Evolutionary conservation across 2,797 vertebrate species (phyloP).

Genomic region (Salarias fasciatus): DNA sequence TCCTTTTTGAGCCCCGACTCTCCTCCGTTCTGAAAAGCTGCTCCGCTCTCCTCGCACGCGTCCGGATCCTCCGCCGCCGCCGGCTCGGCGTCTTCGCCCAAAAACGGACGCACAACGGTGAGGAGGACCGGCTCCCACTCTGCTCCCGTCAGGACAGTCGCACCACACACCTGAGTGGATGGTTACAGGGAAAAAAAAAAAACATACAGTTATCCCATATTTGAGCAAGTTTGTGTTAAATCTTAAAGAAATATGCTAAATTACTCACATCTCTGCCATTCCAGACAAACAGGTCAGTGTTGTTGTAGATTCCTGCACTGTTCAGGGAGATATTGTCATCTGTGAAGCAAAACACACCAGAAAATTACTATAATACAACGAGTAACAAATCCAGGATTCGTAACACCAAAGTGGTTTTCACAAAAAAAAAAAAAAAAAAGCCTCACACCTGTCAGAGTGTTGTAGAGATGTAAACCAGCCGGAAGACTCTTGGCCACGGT

Average conservation of each 20-base stretch:
- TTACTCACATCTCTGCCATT: constrained; percentile 90
- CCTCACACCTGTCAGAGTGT: constrained; percentile 82
- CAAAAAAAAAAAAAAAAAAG: too few relatives aligned
- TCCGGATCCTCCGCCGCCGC: constrained; percentile 22
- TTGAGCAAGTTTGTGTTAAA: too few relatives aligned
- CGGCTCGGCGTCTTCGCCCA: constrained; percentile 51
- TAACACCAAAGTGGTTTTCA: too few relatives aligned
- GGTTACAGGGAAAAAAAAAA: background rate
- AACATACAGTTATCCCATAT: too few relatives aligned
- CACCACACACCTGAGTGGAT: constrained; percentile 85
- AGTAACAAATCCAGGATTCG: background rate
- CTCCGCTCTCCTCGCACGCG: constrained; percentile 33
- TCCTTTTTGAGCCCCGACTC: constrained; percentile 75
- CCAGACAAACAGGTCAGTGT: constrained; percentile 93
- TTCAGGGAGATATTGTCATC: constrained; percentile 86
- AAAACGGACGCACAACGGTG: constrained; percentile 83
- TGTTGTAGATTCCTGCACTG: constrained; percentile 82
- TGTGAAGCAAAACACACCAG: constrained; percentile 60
- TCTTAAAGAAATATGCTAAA: too few relatives aligned
- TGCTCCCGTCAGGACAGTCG: constrained; percentile 78
- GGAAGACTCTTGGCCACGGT: constrained; percentile 89
- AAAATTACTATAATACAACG: too few relatives aligned
- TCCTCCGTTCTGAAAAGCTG: constrained; percentile 49
- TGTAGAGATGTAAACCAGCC: constrained; percentile 92
- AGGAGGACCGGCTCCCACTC: constrained; percentile 92